phyloP scores from a whole-genome alignment of 2,797 vertebrate species.

The Momotus momota region DNA sequence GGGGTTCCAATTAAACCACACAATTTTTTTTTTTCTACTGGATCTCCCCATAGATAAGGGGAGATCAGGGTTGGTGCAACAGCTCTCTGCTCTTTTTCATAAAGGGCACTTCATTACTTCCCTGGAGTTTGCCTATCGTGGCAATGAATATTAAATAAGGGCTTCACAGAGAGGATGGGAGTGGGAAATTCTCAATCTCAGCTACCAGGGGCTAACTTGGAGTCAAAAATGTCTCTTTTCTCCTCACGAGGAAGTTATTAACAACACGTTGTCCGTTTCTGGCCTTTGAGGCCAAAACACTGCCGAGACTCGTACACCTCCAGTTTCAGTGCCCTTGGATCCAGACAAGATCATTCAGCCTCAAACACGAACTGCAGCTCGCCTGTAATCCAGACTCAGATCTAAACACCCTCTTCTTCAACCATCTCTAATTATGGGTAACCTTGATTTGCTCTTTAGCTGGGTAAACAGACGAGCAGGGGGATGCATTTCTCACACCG shows the following conservation, averaged over 20 bases:
- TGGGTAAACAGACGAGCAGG: constrained; percentile 17
- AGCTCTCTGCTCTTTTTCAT: background rate
- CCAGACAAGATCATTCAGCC: constrained; percentile 22
- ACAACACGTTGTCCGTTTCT: background rate
- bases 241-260: background rate
- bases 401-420: constrained; percentile 7
- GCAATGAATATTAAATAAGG: constrained; percentile 11
- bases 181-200: background rate
- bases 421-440: constrained; percentile 62
- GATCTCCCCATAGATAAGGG: background rate
- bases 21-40: background rate
- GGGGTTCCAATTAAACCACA: constrained; percentile 21
- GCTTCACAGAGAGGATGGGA: background rate
- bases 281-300: background rate
- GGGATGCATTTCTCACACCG: background rate
- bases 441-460: constrained; percentile 62
- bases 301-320: background rate
- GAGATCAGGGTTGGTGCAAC: background rate
- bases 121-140: background rate
- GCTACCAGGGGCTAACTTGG: background rate
- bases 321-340: constrained; percentile 24
- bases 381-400: constrained; percentile 40
- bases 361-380: background rate
- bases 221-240: background rate
- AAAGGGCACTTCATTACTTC: background rate